Conservation (phyloP, 2,797 vertebrate species). For the Pygocentrus nattereri region DNA sequence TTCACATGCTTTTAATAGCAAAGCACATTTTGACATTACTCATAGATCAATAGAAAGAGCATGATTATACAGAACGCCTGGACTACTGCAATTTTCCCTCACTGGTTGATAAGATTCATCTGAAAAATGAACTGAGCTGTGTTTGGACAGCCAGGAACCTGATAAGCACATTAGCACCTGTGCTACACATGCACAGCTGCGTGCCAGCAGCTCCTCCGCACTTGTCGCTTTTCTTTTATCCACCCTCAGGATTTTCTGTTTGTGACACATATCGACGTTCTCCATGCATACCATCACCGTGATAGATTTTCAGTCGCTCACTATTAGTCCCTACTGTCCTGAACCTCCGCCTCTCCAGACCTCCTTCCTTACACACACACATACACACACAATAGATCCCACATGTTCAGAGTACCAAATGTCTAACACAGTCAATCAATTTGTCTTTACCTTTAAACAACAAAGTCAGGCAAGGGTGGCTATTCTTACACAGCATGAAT, state of each 20-base stretch:
- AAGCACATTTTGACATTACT: constrained; percentile 30
- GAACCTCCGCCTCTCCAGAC: constrained; percentile 35
- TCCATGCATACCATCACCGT: constrained; percentile 47
- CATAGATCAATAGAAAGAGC: not conserved
- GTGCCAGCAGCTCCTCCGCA: not conserved
- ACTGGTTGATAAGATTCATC: constrained; percentile 39
- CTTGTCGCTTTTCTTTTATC: constrained; percentile 53
- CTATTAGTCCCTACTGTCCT: constrained; percentile 49
- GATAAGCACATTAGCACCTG: constrained; percentile 46
- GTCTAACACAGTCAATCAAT: constrained; percentile 53
- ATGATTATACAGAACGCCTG: constrained; percentile 14
- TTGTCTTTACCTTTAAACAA: constrained; percentile 53
- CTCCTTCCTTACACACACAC: constrained; percentile 22
- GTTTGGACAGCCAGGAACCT: constrained; percentile 50
- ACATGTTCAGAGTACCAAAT: constrained; percentile 27
- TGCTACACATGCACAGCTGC: constrained; percentile 2
- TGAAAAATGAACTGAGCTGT: constrained; percentile 35
- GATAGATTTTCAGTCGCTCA: constrained; percentile 59
- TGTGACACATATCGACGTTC: constrained; percentile 56
- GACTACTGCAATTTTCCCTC: constrained; percentile 23
- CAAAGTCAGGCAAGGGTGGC: constrained; percentile 44
- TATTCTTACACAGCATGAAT: constrained; percentile 55
- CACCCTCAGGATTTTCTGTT: constrained; percentile 48
- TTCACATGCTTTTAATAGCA: not conserved
- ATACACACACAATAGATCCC: constrained; percentile 44